A percentile compares a stretch with the other conserved stretches of the same genome.
Evolutionary conservation across 2,113 vertebrate genomes (phyloP).

Genomic region (Elephas maximus): DNA sequence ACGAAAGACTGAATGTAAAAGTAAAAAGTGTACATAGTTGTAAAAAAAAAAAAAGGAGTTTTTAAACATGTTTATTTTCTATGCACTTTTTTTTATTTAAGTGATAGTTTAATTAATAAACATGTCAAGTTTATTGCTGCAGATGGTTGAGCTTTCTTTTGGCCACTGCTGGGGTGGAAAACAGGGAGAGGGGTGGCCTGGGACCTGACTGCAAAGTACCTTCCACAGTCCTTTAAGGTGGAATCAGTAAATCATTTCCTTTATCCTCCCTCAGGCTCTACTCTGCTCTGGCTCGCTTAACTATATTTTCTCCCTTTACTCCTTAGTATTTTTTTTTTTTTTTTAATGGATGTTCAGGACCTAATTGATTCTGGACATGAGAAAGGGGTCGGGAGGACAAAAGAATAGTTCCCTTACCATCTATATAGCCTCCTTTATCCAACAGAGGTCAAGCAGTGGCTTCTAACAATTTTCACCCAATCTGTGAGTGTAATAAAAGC

Average conservation of each 20-base stretch:
- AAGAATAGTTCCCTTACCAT: neutral
- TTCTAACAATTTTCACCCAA: neutral
- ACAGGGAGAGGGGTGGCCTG: neutral
- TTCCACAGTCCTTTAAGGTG: slow-evolving; percentile 20
- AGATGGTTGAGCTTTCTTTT: slow-evolving; percentile 78
- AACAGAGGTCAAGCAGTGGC: neutral
- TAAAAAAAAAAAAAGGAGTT: slow-evolving; percentile 99
- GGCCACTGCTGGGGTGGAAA: slow-evolving; percentile 42
- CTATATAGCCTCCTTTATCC: neutral
- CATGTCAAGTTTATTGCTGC: slow-evolving; percentile 99
- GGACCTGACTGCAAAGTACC: neutral
- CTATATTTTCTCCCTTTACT: neutral
- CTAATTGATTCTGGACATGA: neutral
- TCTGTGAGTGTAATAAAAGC: neutral
- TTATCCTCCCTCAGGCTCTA: neutral
- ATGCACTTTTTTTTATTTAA: slow-evolving; percentile 99
- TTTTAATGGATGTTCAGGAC: neutral
- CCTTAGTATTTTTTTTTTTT: neutral
- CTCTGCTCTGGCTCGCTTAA: neutral
- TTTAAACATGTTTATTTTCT: slow-evolving; percentile 99
- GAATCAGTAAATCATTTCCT: neutral
- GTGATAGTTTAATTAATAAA: slow-evolving; percentile 99
- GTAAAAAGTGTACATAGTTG: slow-evolving; percentile 99
- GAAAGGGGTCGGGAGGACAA: neutral
- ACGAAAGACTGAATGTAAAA: slow-evolving; percentile 99